Evolutionary conservation across 2,888 invertebrate species (phyloP), one percentile per base, ranked within the genome.

Genomic region (Ennomos quercinarius): DNA sequence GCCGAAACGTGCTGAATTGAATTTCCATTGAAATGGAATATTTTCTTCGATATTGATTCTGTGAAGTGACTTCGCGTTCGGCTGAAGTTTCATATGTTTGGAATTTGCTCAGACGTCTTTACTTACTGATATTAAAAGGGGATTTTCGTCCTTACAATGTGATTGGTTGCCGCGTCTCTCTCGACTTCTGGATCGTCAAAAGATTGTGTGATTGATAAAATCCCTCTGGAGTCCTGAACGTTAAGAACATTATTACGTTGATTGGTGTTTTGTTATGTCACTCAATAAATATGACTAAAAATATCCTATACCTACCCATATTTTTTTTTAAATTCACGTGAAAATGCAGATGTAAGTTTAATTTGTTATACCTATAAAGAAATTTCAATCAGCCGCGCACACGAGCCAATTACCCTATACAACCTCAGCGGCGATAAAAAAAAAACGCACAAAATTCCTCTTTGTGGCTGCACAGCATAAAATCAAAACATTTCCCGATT

Each of bases 21-120:
- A 77, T 77, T 76, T 76, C 73, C 72, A 76, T 74, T 61, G 68
- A 68, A 73, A 76, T 73, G 66, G 74, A 70, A 74, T 74, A 76
- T 71, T 75, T 76, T 68, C 67, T 62, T 60, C 68, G 64, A 61
- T 75, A 77, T 77, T 71, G 75, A 77, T 74, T 71, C 64, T 13
- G 50, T 49, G 68, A 63, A 69, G 68, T 66, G 68, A 67, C 58
- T 72, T 64, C 63, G 61, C 66, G 63, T 63, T 62, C 50, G 64
- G 63, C 67, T 72, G 65, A 70, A 73, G 67, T 73, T 70, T 72
- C 63, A 68, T 72, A 75, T 70, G 61, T 67, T 63, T 62, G 70
- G 67, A 66, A 65, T 73, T 72, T 68, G 50, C 61, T 60, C 61
- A 61, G 55, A 57, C 66, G 61, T 68, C 62, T 68, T 63, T 67